phyloP scores from a whole-genome alignment of 2,888 invertebrate species.

The Acronicta leporina region DNA sequence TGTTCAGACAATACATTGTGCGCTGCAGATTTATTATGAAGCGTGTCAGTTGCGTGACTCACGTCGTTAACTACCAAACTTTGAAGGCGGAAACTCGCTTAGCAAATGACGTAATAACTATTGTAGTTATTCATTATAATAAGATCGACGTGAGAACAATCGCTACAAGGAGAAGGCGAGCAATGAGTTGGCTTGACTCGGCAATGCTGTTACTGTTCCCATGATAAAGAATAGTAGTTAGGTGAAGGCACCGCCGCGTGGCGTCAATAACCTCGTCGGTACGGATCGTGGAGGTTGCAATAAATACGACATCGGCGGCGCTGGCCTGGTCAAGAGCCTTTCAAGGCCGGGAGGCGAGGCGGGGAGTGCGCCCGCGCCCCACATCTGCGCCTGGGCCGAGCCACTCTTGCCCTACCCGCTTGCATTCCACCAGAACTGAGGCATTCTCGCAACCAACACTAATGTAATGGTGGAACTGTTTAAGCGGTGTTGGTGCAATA shows the following conservation, averaged over 20 bases:
- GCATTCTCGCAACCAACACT: constrained; percentile 56
- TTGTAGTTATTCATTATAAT: constrained; percentile 85
- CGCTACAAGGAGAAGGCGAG: constrained; percentile 82
- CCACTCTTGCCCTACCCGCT: constrained; percentile 77
- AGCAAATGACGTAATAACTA: constrained; percentile 86
- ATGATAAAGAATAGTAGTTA: constrained; percentile 76
- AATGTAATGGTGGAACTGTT: constrained; percentile 50
- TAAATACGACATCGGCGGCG: constrained; percentile 86
- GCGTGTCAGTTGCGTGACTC: constrained; percentile 85
- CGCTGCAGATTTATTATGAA: constrained; percentile 75
- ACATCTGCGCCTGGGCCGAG: constrained; percentile 78
- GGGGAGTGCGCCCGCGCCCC: constrained; percentile 82
- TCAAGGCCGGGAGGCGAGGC: constrained; percentile 88
- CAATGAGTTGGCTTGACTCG: constrained; percentile 65
- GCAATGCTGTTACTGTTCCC: constrained; percentile 72
- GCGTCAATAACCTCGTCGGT: constrained; percentile 88
- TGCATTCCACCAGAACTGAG: constrained; percentile 77
- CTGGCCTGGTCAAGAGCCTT: constrained; percentile 89
- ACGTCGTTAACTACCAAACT: constrained; percentile 83
- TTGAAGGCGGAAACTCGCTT: constrained; percentile 86
- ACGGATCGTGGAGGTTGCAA: constrained; percentile 88
- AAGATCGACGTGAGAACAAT: constrained; percentile 86
- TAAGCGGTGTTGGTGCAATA: constrained; percentile 54
- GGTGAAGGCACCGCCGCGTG: constrained; percentile 70
- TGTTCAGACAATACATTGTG: constrained; percentile 62